Evolutionary conservation across 2,888 invertebrate species (phyloP).

Genomic region (Meloe dianella): DNA sequence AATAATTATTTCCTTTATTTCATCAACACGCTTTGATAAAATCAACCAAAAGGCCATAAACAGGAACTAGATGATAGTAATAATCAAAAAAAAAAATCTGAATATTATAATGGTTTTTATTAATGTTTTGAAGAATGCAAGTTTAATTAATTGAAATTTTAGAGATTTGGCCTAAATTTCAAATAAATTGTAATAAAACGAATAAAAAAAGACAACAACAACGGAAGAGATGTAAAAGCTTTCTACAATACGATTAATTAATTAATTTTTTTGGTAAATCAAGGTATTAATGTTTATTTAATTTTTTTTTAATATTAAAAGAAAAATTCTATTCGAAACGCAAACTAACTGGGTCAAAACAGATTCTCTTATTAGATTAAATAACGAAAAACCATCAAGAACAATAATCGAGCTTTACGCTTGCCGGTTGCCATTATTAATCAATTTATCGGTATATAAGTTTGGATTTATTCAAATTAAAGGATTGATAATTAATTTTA

Average conservation of each 20-base stretch:
- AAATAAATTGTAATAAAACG: not conserved
- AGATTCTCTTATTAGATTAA: slow-evolving; percentile 28
- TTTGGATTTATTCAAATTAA: slow-evolving; percentile 14
- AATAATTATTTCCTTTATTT: slow-evolving; percentile 35
- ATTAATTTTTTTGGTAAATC: not conserved
- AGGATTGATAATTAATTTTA: not conserved
- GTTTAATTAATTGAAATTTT: not conserved
- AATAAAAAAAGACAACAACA: not conserved
- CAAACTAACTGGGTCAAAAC: slow-evolving; percentile 26
- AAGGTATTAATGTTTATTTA: not conserved
- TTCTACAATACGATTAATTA: not conserved
- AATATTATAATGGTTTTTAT: not conserved
- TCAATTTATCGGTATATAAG: slow-evolving; percentile 16
- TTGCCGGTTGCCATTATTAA: slow-evolving; percentile 22
- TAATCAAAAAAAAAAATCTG: not conserved
- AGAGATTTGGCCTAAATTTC: slow-evolving; percentile 4
- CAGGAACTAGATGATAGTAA: slow-evolving; percentile 26
- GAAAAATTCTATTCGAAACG: slow-evolving; percentile 8
- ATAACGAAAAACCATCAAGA: slow-evolving; percentile 6
- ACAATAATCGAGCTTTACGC: slow-evolving; percentile 18
- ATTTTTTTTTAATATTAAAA: not conserved
- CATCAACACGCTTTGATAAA: slow-evolving; percentile 21
- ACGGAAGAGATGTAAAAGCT: not conserved
- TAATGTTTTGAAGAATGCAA: not conserved
- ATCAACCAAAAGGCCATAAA: slow-evolving; percentile 24